Conservation (phyloP, 2,113 vertebrate species). For the Alces alces region DNA sequence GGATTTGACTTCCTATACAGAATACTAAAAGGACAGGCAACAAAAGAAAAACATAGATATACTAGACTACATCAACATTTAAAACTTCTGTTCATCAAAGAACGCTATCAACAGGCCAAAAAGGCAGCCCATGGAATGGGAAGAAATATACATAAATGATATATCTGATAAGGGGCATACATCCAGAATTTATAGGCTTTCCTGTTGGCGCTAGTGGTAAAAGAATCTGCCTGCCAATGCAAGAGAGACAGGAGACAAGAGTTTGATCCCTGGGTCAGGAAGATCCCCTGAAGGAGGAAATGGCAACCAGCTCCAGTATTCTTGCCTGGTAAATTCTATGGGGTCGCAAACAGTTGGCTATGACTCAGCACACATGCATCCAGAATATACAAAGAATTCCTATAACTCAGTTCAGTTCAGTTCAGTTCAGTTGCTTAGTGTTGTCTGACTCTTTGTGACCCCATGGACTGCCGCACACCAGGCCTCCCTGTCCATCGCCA, state of each 20-base stretch:
- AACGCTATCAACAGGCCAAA: not conserved
- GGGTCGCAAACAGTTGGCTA: not conserved
- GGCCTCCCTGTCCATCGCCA: not conserved
- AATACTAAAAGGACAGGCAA: not conserved
- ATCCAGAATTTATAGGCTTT: not conserved
- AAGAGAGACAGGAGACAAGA: not conserved
- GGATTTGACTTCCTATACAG: not conserved
- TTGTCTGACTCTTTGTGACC: not conserved
- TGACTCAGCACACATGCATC: not conserved
- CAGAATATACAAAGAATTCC: not conserved
- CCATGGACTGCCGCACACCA: not conserved
- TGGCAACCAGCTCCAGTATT: not conserved
- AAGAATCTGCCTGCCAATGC: not conserved
- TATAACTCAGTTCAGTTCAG: not conserved
- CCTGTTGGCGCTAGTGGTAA: not conserved
- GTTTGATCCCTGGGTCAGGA: not conserved
- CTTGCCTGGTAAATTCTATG: not conserved
- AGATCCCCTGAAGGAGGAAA: not conserved
- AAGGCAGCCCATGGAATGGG: not conserved
- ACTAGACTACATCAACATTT: not conserved
- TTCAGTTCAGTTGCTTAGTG: not conserved
- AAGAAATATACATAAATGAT: not conserved
- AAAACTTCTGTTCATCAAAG: not conserved
- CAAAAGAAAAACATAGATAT: not conserved
- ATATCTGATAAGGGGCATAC: not conserved